phyloP scores from a whole-genome alignment of 1,140 invertebrate genomes.

The Danaus melanippus region DNA sequence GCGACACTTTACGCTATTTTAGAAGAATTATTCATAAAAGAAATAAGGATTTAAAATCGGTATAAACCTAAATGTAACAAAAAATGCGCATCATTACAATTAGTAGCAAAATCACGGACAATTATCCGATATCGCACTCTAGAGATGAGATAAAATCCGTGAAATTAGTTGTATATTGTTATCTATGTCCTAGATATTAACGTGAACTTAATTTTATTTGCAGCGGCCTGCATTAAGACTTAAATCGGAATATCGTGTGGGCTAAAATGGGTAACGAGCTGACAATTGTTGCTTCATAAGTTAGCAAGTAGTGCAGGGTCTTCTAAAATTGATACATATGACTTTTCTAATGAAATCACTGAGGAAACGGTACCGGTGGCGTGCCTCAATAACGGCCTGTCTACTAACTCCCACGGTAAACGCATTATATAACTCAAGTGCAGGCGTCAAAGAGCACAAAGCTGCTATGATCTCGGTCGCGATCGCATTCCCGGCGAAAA shows the following conservation, averaged over 20 bases:
- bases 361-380: slow-evolving; percentile 67
- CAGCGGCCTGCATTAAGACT: slow-evolving; percentile 34
- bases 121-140: slow-evolving; percentile 11
- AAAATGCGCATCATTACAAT: too few relatives aligned
- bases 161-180: slow-evolving; percentile 28
- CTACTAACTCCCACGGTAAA: slow-evolving; percentile 51
- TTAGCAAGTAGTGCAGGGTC: slow-evolving; percentile 45
- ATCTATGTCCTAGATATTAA: slow-evolving; percentile 19
- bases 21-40: too few relatives aligned
- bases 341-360: slow-evolving; percentile 69
- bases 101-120: slow-evolving; percentile 14
- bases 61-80: too few relatives aligned
- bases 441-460: slow-evolving; percentile 43
- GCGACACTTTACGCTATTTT: too few relatives aligned
- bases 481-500: slow-evolving; percentile 47
- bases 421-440: slow-evolving; percentile 58
- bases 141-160: slow-evolving; percentile 21
- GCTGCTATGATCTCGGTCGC: slow-evolving; percentile 42
- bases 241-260: slow-evolving; percentile 38
- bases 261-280: slow-evolving; percentile 39
- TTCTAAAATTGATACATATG: slow-evolving; percentile 64
- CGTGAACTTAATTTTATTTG: slow-evolving; percentile 39
- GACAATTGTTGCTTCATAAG: slow-evolving; percentile 44
- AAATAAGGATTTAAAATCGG: too few relatives aligned
- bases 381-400: slow-evolving; percentile 63